phyloP scores from a whole-genome alignment of 2,113 vertebrate genomes.

The Xenopus borealis region DNA sequence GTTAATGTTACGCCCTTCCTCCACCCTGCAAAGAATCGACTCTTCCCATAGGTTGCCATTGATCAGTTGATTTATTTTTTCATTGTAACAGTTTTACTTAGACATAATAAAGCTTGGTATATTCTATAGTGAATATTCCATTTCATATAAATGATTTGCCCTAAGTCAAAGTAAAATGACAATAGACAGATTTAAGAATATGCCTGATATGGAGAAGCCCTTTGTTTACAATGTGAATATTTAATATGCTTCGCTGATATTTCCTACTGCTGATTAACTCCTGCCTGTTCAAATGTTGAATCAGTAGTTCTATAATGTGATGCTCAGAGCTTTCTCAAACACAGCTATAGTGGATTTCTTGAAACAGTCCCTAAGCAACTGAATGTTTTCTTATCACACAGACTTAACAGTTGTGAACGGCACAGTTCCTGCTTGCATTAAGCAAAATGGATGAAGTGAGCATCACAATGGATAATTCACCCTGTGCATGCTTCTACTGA shows the following conservation, averaged over 20 bases:
- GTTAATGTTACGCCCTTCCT: no score
- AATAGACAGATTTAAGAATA: conserved; percentile 24
- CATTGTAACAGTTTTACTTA: no score
- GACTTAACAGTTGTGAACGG: conserved; percentile 39
- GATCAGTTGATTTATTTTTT: no score
- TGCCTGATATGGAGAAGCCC: conserved; percentile 25
- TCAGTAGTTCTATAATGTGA: neutral
- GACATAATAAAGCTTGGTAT: neutral
- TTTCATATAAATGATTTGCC: conserved; percentile 26
- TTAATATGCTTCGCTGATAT: conserved; percentile 32
- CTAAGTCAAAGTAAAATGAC: conserved; percentile 24
- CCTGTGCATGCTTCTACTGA: conserved; percentile 26
- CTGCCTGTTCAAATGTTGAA: neutral
- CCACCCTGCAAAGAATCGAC: no score
- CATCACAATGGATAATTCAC: conserved; percentile 33
- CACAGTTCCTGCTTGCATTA: conserved; percentile 50
- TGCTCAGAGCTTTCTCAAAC: neutral
- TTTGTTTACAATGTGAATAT: conserved; percentile 44
- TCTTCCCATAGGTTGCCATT: no score
- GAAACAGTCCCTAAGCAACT: neutral
- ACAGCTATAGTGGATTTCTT: neutral
- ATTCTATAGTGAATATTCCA: conserved; percentile 21
- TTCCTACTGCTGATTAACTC: conserved; percentile 22
- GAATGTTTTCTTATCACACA: neutral
- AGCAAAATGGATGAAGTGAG: conserved; percentile 57